Evolutionary conservation across 2,113 vertebrate genomes (phyloP).

Genomic region (Stigmatopora argus): DNA sequence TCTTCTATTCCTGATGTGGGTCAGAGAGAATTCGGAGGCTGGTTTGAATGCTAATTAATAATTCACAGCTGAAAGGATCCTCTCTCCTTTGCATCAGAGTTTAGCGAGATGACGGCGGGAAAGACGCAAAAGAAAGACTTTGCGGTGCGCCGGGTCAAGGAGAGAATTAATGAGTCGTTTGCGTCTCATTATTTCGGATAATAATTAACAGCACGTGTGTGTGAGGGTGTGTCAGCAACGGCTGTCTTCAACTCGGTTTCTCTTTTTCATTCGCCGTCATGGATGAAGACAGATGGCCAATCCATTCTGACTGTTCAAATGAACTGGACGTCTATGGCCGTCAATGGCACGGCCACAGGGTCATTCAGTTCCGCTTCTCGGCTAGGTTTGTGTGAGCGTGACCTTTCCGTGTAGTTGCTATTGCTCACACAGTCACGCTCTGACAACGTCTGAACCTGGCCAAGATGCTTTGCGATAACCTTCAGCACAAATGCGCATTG

Average conservation of each 20-base stretch:
- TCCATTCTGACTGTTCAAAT: too few relatives aligned
- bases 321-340: too few relatives aligned
- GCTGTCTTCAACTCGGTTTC: neutral
- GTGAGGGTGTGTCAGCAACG: slow-evolving; percentile 27
- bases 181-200: slow-evolving; percentile 59
- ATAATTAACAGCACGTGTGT: slow-evolving; percentile 51
- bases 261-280: too few relatives aligned
- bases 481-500: neutral
- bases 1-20: slow-evolving; percentile 6
- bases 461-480: slow-evolving; percentile 2
- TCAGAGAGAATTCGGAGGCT: slow-evolving; percentile 13
- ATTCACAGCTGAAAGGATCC: slow-evolving; percentile 32
- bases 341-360: too few relatives aligned
- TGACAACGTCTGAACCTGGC: neutral
- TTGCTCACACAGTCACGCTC: neutral
- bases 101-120: slow-evolving; percentile 11
- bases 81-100: slow-evolving; percentile 23
- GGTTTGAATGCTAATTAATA: slow-evolving; percentile 41
- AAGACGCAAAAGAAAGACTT: slow-evolving; percentile 16
- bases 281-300: too few relatives aligned
- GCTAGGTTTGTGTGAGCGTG: neutral
- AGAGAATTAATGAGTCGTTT: slow-evolving; percentile 65
- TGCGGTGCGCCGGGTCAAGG: slow-evolving; percentile 49
- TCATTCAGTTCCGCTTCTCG: too few relatives aligned
- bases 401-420: slow-evolving; percentile 2